phyloP scores from a whole-genome alignment of 2,888 invertebrate species.

The Spilarctia lutea region DNA sequence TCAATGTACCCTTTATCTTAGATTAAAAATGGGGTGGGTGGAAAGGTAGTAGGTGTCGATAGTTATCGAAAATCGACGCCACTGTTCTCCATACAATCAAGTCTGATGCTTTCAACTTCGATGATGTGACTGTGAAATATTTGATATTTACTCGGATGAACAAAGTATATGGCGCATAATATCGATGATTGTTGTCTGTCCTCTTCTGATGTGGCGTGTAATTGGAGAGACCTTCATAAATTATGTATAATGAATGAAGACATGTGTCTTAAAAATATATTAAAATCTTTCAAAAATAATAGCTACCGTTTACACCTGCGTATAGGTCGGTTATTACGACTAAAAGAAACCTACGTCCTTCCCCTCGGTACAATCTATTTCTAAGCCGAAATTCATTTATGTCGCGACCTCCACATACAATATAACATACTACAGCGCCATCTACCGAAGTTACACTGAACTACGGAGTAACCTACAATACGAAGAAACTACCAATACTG shows the following conservation, averaged over 20 bases:
- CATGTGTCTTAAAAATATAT: not conserved
- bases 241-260: not conserved
- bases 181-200: not conserved
- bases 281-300: not conserved
- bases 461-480: too few species aligned
- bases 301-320: too few species aligned
- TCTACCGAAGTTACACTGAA: too few species aligned
- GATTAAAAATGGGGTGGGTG: slow-evolving; percentile 79
- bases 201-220: not conserved
- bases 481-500: too few species aligned
- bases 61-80: slow-evolving; percentile 55
- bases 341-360: too few species aligned
- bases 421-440: too few species aligned
- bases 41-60: slow-evolving; percentile 52
- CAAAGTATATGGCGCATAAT: not conserved
- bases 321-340: too few species aligned
- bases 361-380: too few species aligned
- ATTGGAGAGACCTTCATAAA: not conserved
- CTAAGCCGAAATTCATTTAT: too few species aligned
- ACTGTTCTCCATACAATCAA: slow-evolving; percentile 31
- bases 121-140: not conserved
- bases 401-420: too few species aligned
- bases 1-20: slow-evolving; percentile 85
- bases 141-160: slow-evolving; percentile 3
- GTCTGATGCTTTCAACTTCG: slow-evolving; percentile 39